These are phyloP conservation scores for Acrocyrtus sp. DNA, from an alignment of 2,888 invertebrate genomes.

Conservation along the genomic window DNA sequence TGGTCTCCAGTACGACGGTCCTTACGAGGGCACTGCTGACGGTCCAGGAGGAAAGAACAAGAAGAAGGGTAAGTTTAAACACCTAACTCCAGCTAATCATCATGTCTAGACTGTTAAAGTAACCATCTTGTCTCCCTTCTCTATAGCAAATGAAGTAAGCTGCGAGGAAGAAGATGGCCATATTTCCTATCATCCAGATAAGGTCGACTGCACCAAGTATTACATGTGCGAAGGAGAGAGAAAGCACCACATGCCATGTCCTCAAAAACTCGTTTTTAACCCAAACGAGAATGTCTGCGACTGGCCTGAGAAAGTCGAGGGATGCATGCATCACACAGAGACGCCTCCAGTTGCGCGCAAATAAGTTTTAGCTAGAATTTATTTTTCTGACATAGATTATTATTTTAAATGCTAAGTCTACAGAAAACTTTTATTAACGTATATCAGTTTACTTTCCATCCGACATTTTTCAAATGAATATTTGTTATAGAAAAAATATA, in stretches of 20 bases:
- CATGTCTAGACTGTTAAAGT: neutral
- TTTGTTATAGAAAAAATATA: too few relatives aligned
- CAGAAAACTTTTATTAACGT: neutral
- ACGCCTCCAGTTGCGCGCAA: slow-evolving; percentile 53
- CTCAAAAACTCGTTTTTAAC: slow-evolving; percentile 91
- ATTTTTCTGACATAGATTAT: neutral
- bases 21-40: slow-evolving; percentile 78
- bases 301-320: slow-evolving; percentile 95
- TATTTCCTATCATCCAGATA: slow-evolving; percentile 91
- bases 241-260: slow-evolving; percentile 94
- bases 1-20: slow-evolving; percentile 84
- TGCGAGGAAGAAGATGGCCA: slow-evolving; percentile 96
- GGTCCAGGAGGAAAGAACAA: slow-evolving; percentile 72
- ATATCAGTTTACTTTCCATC: too few relatives aligned
- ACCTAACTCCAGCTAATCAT: too few relatives aligned
- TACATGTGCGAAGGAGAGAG: slow-evolving; percentile 97
- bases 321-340: slow-evolving; percentile 71
- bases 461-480: too few relatives aligned
- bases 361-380: slow-evolving; percentile 16
- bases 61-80: slow-evolving; percentile 42
- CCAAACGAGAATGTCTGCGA: slow-evolving; percentile 91
- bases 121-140: slow-evolving; percentile 35
- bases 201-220: slow-evolving; percentile 91
- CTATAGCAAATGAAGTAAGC: slow-evolving; percentile 82
- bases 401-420: slow-evolving; percentile 1